Conservation (phyloP, 2,797 vertebrate species). For the Rhadinocentrus ornatus region DNA sequence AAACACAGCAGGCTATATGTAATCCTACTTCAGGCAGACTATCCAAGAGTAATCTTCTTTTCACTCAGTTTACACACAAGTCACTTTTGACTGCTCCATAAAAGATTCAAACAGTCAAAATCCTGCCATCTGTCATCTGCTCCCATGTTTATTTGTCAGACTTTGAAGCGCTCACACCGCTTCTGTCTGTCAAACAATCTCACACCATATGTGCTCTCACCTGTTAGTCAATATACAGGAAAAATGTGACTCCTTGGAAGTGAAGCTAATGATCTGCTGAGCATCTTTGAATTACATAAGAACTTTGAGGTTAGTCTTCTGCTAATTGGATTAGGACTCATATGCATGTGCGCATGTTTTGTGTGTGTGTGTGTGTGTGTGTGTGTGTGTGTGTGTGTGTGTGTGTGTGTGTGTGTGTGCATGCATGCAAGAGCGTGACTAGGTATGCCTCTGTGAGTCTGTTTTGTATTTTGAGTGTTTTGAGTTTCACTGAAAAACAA, state of each 20-base stretch:
- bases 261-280: conserved; percentile 42
- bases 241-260: conserved; percentile 34
- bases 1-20: conserved; percentile 71
- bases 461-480: conserved; percentile 1
- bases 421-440: conserved; percentile 9
- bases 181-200: conserved; percentile 40
- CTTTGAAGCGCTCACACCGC: conserved; percentile 42
- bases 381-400: conserved; percentile 34
- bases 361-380: too few relatives aligned
- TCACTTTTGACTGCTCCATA: conserved; percentile 64
- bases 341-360: conserved; percentile 15
- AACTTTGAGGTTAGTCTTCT: conserved; percentile 53
- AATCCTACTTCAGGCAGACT: conserved; percentile 70
- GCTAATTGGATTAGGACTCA: conserved; percentile 44
- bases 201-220: conserved; percentile 30
- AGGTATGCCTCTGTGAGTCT: background rate
- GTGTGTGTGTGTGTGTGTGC: conserved; percentile 35
- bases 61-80: conserved; percentile 66
- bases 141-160: conserved; percentile 59
- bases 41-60: conserved; percentile 69
- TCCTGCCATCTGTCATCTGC: conserved; percentile 68
- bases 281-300: conserved; percentile 54
- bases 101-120: conserved; percentile 61
- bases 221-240: conserved; percentile 20
- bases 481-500: conserved; percentile 37